Percentiles rank a stretch among this genome's conserved stretches.
phyloP scores from a whole-genome alignment of 2,113 vertebrate genomes.

The Scalopus aquaticus region DNA sequence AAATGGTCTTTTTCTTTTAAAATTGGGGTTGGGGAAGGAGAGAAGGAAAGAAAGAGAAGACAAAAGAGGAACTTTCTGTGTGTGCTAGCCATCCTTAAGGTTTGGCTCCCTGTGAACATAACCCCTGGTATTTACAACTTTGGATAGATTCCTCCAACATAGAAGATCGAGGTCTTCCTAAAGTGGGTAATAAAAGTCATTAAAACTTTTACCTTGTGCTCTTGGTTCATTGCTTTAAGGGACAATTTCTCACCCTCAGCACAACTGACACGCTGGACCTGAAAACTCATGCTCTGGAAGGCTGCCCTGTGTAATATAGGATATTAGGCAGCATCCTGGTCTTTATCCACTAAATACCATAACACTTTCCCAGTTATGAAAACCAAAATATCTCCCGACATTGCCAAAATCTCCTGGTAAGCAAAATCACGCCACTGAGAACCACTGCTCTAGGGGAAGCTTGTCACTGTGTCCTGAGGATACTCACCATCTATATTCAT shows the following conservation, averaged over 20 bases:
- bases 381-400: neutral
- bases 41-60: constrained; percentile 46
- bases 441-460: neutral
- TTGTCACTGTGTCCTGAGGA: neutral
- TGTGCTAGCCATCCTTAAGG: neutral
- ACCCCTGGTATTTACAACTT: neutral
- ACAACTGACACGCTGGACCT: neutral
- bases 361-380: neutral
- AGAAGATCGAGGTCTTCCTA: neutral
- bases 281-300: neutral
- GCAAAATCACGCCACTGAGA: neutral
- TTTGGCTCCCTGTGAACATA: neutral
- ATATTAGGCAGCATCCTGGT: neutral
- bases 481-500: neutral
- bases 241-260: neutral
- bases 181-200: neutral
- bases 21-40: neutral
- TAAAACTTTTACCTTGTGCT: neutral
- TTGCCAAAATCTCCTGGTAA: neutral
- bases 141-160: neutral
- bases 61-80: neutral
- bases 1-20: constrained; percentile 54
- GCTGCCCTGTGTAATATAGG: neutral
- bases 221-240: neutral
- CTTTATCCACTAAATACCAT: neutral